Evolutionary conservation across 2,113 vertebrate species (phyloP).

Genomic region (Hemiscyllium ocellatum): DNA sequence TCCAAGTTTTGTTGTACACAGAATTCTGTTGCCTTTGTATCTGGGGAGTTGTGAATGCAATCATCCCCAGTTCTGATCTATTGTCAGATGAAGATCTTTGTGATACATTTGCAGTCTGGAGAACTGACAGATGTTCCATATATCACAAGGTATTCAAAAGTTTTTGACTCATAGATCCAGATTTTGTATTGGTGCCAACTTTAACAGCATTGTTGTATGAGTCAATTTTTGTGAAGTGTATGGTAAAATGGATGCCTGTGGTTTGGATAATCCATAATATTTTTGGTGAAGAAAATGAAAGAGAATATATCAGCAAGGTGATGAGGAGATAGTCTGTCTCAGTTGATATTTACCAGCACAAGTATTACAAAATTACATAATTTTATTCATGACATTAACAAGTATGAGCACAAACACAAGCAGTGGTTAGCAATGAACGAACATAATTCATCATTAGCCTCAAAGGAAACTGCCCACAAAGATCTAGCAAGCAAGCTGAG

Average conservation of each 20-base stretch:
- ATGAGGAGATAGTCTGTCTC: neutral
- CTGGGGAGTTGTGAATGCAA: neutral
- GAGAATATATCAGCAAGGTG: neutral
- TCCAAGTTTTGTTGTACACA: neutral
- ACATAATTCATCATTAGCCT: too few species aligned
- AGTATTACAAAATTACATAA: neutral
- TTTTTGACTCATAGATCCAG: neutral
- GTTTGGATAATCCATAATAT: neutral
- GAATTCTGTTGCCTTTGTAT: neutral
- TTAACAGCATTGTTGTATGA: neutral
- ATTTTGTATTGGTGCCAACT: neutral
- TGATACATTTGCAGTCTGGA: neutral
- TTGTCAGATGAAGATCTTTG: neutral
- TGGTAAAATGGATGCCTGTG: too few species aligned
- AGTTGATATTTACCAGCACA: neutral
- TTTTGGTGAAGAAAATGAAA: neutral
- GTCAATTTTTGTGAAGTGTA: neutral
- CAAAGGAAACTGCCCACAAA: too few species aligned
- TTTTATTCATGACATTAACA: neutral
- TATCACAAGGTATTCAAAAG: neutral
- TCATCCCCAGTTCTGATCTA: neutral
- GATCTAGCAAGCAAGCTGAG: too few species aligned
- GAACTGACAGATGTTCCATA: neutral
- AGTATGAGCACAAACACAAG: neutral
- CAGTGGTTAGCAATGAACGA: too few species aligned